phyloP scores from a whole-genome alignment of 2,113 vertebrate species.

The Vimba vimba region DNA sequence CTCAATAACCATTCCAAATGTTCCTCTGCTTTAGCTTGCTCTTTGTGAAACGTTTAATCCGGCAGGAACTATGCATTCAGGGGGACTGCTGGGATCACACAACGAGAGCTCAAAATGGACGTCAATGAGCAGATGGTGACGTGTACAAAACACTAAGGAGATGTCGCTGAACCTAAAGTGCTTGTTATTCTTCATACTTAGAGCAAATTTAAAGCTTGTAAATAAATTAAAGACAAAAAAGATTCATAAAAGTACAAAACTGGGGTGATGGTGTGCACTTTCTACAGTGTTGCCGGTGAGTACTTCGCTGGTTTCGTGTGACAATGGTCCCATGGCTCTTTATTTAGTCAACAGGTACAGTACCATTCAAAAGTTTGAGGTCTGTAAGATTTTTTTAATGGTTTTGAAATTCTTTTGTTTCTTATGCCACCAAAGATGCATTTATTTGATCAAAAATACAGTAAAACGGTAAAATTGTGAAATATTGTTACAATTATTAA shows the following conservation, averaged over 20 bases:
- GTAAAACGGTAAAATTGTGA: neutral
- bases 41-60: constrained; percentile 79
- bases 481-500: neutral
- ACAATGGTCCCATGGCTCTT: neutral
- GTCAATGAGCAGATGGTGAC: constrained; percentile 69
- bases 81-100: constrained; percentile 61
- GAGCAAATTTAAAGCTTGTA: constrained; percentile 95
- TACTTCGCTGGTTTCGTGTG: neutral
- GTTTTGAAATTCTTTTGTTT: neutral
- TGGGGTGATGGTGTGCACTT: constrained; percentile 34
- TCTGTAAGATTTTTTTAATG: neutral
- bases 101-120: constrained; percentile 62
- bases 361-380: neutral
- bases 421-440: neutral
- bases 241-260: constrained; percentile 42
- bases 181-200: constrained; percentile 91
- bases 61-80: constrained; percentile 75
- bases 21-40: constrained; percentile 88
- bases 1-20: constrained; percentile 63
- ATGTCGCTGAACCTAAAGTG: constrained; percentile 68
- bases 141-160: constrained; percentile 71
- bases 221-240: constrained; percentile 87
- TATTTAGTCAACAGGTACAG: neutral
- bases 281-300: neutral
- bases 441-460: neutral